Evolutionary conservation across 2,888 invertebrate genomes (phyloP), one percentile per base, ranked within the genome.

Genomic region (Charanyca ferruginea): DNA sequence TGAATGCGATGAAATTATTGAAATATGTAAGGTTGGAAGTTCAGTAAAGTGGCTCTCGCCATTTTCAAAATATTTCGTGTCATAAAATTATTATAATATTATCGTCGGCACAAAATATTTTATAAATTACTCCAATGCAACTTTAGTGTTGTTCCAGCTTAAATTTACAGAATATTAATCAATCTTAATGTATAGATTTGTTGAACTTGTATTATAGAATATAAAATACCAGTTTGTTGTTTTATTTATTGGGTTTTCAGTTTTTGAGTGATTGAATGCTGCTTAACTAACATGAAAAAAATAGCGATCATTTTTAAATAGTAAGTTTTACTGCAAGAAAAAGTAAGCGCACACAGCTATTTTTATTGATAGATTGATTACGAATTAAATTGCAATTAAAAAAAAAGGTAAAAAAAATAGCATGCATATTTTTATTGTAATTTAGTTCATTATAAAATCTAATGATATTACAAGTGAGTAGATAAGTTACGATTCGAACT

Each of bases 141-240:
- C 74, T 76, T 79, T 84, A 85, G 79, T 85, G 83, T 84, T 78
- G 77, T 87, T 83, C 73, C 84, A 86, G 82, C 83, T 79, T 85
- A 82, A 80, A 85, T 80, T 73, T 78, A 82, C 84, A 87, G 81
- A 90, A 83, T 90, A 91, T 89, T 90, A 86, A 88, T 86, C 85
- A 87, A 87, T 85, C 86, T 87, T 92, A 67, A 45, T 67, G 88
- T 93, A 91, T 93, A 93, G 88, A 88, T 79, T 90, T 90, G 88
- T 92, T 94, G 84, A 92, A 91, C 79, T 85, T 89, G 85, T 93
- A 91, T 87, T 90, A 92, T 92, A 94, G 89, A 90, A 83, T 87
- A 88, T 89, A 83, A 85, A 86, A 86, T 60, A 76, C 65, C 64
- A 67, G 68, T 64, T 60, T 77, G 81, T 83, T 78, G 83, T 84